Base-by-base conservation (phyloP, 2,888 invertebrate species). In the Tinea semifulvella region DNA sequence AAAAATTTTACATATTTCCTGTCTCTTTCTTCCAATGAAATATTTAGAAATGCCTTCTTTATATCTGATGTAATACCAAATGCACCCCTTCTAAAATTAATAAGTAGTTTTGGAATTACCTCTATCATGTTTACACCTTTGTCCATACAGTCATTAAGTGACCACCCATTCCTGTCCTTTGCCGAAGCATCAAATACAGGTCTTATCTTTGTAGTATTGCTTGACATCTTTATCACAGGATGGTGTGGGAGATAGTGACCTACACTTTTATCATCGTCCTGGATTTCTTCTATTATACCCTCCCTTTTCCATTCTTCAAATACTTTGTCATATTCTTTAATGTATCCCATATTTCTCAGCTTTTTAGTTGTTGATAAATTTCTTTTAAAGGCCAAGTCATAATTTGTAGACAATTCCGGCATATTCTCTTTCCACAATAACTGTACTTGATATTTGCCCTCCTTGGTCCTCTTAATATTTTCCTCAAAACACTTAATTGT, bases 161-260 rank as follows among this genome's bases (percentile, higher is more conserved):
- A 60, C 1, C 47, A 16, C 1, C 51, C 52, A 1, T 45, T 27
- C 2, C 44, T 38, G 2, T 53, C 48, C 39, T 46, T 46, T 7
- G 50, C 45, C 5, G 56, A 56, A 13, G 56, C 56, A 44, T 60
- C 53, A 49, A 57, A 56, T 1, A 60, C 57, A 1, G 58, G 55
- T 17, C 58, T 42, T 4, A 56, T 45, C 36, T 55, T 56, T 2
- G 57, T 56, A 2, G 55, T 56, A 5, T 49, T 35, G 44, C 53
- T 54, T 10, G 46, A 39, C 2, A 49, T 49, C 20, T 51, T 49
- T 5, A 54, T 44, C 3, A 59, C 53, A 11, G 51, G 49, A 39
- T 54, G 53, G 48, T 59, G 57, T 18, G 53, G 54, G 2, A 56
- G 43, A 35, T 50, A 55, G 16, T 51, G 47, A 8, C 42, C 46